Base-by-base conservation (phyloP, 92 coral and sea anemone genomes). In the Desmophyllum pertusum region DNA sequence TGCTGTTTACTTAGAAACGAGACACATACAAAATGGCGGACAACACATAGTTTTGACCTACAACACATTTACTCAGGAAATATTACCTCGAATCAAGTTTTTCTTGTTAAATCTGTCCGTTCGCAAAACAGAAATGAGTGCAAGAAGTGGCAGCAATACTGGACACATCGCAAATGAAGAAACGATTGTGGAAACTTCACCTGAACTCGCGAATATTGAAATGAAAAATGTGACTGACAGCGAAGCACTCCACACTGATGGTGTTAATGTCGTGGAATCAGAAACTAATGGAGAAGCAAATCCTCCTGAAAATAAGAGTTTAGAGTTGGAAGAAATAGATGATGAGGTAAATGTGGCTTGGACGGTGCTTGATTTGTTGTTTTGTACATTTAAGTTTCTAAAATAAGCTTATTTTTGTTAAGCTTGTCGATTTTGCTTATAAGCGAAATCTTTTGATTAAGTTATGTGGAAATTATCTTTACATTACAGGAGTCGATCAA, bases 11-110 rank as follows among this genome's bases (percentile, higher is more conserved):
- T 68, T 37, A 64, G 83, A 43, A 78, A 78, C 83, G 68, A 55
- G 68, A 62, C 55, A 78, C 59, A 43, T 78, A 78, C 83, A 80
- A 80, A 68, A 80, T 80, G 84, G 84, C 76, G 84, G 84, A 67
- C 84, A 51, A 68, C 51, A 68, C 76, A 70, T 42, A 50, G 37
- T 79, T 79, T 11, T 29, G 10, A 8, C 38, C 83, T 15, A 17
- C 6, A n/a, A n/a, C n/a, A 0, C 17, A 1, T 31, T 9, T 18
- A 19, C 17, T 46, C 36, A 5, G 10, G 27, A 36, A 50, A 5
- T 15, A 48, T 42, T 33, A 36, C 1, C 37, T 25, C 15, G 10
- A 69, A 33, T 80, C 76, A 13, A 50, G 23, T 25, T 43, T 68
- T 37, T 50, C 3, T 8, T 17, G 13, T 8, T 10, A 6, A 42